Evolutionary conservation across 2,888 invertebrate species (phyloP).

Genomic region (Nomada lathburiana): DNA sequence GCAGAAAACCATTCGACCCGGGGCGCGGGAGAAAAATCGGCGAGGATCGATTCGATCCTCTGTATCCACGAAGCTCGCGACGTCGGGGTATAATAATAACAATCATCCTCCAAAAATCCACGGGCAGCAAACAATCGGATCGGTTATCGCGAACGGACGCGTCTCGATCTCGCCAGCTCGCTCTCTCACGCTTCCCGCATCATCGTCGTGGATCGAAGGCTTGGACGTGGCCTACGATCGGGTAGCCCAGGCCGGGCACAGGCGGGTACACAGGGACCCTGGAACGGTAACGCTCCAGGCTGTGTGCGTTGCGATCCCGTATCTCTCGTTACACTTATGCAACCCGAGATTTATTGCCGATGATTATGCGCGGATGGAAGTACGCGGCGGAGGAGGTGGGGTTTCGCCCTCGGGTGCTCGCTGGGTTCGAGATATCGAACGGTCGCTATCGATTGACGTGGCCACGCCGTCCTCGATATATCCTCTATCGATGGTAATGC

Average conservation of each 20-base stretch:
- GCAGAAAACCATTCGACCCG: too few relatives aligned
- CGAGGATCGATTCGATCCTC: slow-evolving; percentile 15
- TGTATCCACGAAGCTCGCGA: slow-evolving; percentile 17
- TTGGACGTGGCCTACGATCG: slow-evolving; percentile 41
- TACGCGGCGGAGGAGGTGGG: slow-evolving; percentile 71
- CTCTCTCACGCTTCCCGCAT: slow-evolving; percentile 45
- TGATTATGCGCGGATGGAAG: slow-evolving; percentile 82
- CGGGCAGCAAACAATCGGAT: slow-evolving; percentile 42
- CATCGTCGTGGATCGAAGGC: slow-evolving; percentile 60
- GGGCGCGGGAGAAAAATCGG: neutral
- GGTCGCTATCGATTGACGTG: slow-evolving; percentile 71
- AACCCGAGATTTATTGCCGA: slow-evolving; percentile 84
- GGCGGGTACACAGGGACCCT: slow-evolving; percentile 24
- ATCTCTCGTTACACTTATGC: slow-evolving; percentile 84
- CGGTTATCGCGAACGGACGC: slow-evolving; percentile 44
- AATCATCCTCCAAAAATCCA: slow-evolving; percentile 41
- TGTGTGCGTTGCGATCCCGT: slow-evolving; percentile 84
- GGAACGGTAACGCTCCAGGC: slow-evolving; percentile 74
- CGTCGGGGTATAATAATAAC: slow-evolving; percentile 31
- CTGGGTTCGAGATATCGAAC: slow-evolving; percentile 73
- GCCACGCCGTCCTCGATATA: slow-evolving; percentile 69
- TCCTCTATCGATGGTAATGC: slow-evolving; percentile 64
- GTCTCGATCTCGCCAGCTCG: slow-evolving; percentile 39
- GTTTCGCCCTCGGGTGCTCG: slow-evolving; percentile 77
- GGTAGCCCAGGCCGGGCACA: slow-evolving; percentile 23